A percentile compares a stretch with the other conserved stretches of the same genome.
Evolutionary conservation across 2,888 invertebrate genomes (phyloP).

Genomic region (Clanis bilineata): DNA sequence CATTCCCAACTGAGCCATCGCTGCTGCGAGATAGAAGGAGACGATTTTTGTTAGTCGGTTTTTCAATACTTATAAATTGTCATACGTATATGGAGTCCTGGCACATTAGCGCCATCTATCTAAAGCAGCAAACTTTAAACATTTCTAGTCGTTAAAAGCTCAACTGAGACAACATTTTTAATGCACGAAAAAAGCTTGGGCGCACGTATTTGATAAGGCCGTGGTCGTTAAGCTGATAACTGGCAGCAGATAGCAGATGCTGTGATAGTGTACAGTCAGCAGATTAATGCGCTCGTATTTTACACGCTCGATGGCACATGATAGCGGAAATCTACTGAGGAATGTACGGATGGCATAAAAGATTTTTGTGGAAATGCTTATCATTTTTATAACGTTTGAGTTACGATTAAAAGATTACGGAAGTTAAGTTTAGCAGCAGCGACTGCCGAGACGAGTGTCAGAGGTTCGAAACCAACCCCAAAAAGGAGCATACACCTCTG

Average conservation of each 20-base stretch:
- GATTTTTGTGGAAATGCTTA: background rate
- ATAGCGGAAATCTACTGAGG: constrained; percentile 18
- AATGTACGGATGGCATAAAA: constrained; percentile 17
- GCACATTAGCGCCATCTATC: background rate
- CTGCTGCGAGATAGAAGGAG: too few relatives aligned
- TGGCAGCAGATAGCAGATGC: constrained; percentile 34
- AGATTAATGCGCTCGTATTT: constrained; percentile 30
- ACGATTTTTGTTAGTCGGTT: too few relatives aligned
- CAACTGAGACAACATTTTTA: constrained; percentile 18
- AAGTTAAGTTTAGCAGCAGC: too few relatives aligned
- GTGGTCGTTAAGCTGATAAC: constrained; percentile 40
- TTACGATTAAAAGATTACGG: too few relatives aligned
- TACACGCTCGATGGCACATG: constrained; percentile 17
- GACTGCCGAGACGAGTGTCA: too few relatives aligned
- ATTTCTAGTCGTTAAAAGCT: background rate
- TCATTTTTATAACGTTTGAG: background rate
- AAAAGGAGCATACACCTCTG: too few relatives aligned
- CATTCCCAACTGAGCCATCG: too few relatives aligned
- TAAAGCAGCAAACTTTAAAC: background rate
- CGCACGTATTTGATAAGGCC: constrained; percentile 41
- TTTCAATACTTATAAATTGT: too few relatives aligned
- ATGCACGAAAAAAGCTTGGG: constrained; percentile 21
- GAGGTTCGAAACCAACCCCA: too few relatives aligned
- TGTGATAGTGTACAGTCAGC: constrained; percentile 29
- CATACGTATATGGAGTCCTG: background rate